phyloP scores from a whole-genome alignment of 2,797 vertebrate species.

The Peromyscus aztecus region DNA sequence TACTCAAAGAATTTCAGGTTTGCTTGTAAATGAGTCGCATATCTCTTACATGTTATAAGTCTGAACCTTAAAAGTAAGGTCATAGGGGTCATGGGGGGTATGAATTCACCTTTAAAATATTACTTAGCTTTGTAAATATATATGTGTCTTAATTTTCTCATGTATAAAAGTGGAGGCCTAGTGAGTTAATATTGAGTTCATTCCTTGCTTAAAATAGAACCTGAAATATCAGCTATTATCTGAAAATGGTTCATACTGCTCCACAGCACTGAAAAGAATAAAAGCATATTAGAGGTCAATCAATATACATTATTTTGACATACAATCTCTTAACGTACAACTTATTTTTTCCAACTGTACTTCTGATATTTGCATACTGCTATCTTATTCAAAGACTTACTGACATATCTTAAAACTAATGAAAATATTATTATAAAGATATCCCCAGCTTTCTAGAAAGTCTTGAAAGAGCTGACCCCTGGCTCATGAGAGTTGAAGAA shows the following conservation, averaged over 20 bases:
- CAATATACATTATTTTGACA: constrained; percentile 15
- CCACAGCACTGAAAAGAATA: background rate
- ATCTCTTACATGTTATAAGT: background rate
- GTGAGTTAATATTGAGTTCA: background rate
- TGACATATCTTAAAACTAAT: constrained; percentile 2
- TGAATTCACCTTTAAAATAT: background rate
- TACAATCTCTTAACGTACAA: background rate
- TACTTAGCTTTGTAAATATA: background rate
- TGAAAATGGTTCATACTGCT: background rate
- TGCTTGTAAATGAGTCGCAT: background rate
- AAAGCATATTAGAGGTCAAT: background rate
- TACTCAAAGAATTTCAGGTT: background rate
- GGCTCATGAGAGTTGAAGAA: background rate
- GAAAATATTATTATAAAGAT: background rate
- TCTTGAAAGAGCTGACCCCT: background rate
- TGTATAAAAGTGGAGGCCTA: background rate
- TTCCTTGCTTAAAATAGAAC: background rate
- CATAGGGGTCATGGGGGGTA: background rate
- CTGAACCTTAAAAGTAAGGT: background rate
- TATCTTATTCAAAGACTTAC: background rate
- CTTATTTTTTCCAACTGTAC: background rate
- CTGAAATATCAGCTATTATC: background rate
- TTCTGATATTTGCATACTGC: background rate
- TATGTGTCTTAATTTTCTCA: background rate
- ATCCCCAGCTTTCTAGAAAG: background rate